Percentiles rank a stretch among this genome's conserved stretches.
Conservation (phyloP, 2,797 vertebrate species). For the Pseudochirops cupreus region DNA sequence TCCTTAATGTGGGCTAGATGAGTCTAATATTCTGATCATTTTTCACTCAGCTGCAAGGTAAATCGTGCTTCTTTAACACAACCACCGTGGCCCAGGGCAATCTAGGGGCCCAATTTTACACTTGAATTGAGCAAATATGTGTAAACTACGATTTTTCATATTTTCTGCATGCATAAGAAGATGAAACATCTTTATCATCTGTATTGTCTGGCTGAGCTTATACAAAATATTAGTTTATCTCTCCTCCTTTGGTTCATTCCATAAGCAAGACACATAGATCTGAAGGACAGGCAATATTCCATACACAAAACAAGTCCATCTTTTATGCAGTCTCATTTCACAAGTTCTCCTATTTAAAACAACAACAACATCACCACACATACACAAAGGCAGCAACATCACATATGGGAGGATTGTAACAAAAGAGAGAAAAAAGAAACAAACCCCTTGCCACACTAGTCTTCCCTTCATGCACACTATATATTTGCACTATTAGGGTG, state of each 20-base stretch:
- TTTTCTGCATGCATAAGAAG: constrained; percentile 99
- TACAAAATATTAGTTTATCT: constrained; percentile 99
- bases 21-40: constrained; percentile 99
- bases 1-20: constrained; percentile 95
- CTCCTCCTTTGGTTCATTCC: constrained; percentile 95
- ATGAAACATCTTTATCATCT: constrained; percentile 99
- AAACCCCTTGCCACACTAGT: background rate
- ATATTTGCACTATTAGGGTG: background rate
- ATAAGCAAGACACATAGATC: constrained; percentile 98
- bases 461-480: constrained; percentile 12
- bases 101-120: constrained; percentile 93
- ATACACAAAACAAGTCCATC: constrained; percentile 95
- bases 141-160: constrained; percentile 99
- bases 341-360: constrained; percentile 86
- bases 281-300: constrained; percentile 97
- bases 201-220: constrained; percentile 99
- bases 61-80: constrained; percentile 88
- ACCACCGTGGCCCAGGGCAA: constrained; percentile 96
- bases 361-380: constrained; percentile 39
- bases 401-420: constrained; percentile 46
- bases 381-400: background rate
- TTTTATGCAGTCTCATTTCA: constrained; percentile 93
- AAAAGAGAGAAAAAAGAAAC: constrained; percentile 10
- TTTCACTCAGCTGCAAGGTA: constrained; percentile 92
- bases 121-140: constrained; percentile 95